Base-by-base conservation (phyloP, 2,113 vertebrate species). In the Spea bombifrons region DNA sequence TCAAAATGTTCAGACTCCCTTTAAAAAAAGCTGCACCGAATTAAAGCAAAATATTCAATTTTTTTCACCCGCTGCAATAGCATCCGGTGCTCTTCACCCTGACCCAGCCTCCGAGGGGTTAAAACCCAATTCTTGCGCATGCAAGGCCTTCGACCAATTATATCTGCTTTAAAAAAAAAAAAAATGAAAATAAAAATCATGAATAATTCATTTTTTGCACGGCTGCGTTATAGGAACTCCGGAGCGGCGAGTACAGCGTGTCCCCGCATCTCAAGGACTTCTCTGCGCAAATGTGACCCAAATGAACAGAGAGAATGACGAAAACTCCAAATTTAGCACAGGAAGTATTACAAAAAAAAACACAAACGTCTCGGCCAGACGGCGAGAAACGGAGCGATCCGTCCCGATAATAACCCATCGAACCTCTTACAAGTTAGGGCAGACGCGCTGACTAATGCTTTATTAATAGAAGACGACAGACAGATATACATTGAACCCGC, bases 211-310 rank as follows among this genome's bases (percentile, higher is more conserved):
- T 70, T 66, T 59, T 66, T 49, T 80, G 52, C 45, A 59, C 13
- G 61, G 65, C 70, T 48, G 77, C 50, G 6, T 72, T 47, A 72
- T 57, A 73, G 64, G 52, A 59, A 73, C 63, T 67, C 64, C 71
- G 46, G 48, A 55, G 16, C 70, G 12, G 68, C 10, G 12, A 80
- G 77, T 66, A 80, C 77, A 80, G 59, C 66, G 50, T 49, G 77
- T 80, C 77, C 77, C 77, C 5, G 52, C 49, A 59, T 73, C 70
- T 80, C 77, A 80, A 80, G 77, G 77, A 73, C 77, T 80, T 80
- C 63, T 80, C 71, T 48, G 77, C 48, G 77, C 52, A 73, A 80
- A 80, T 80, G 77, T 80, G 77, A 80, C 70, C 77, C 77, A 80
- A 80, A 80, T 73, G 77, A 73, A 73, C 49, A 80, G 52, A 80